Conservation (phyloP, 1,140 invertebrate genomes). For the Proctacanthus coquilletti region DNA sequence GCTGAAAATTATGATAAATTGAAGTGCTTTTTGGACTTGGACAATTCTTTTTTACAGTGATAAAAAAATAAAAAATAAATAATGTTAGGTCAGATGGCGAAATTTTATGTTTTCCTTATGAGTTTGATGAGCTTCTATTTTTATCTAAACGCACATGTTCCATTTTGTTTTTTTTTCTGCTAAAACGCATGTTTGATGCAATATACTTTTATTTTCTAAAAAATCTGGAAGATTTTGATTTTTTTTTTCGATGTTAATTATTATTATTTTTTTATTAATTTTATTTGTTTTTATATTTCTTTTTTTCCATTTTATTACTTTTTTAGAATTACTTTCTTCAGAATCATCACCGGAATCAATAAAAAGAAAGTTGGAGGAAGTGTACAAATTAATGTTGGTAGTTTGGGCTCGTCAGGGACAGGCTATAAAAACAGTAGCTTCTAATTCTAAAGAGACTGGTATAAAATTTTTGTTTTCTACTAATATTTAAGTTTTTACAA, state of each 20-base stretch:
- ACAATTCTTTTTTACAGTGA: no score
- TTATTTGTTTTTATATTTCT: background rate
- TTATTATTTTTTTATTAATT: background rate
- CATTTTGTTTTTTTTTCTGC: no score
- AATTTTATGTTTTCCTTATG: no score
- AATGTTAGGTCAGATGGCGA: no score
- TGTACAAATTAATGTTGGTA: slow-evolving; percentile 61
- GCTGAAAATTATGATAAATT: no score
- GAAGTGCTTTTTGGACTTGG: no score
- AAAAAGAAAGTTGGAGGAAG: slow-evolving; percentile 52
- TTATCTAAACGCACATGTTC: no score
- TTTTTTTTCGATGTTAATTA: background rate
- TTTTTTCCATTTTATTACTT: no score
- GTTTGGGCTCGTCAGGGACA: slow-evolving; percentile 63
- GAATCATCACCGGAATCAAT: slow-evolving; percentile 37
- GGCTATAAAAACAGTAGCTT: slow-evolving; percentile 42
- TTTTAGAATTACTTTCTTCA: slow-evolving; percentile 22
- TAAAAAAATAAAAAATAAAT: no score
- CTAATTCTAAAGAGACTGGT: slow-evolving; percentile 41
- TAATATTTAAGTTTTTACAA: slow-evolving; percentile 1
- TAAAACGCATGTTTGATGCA: no score
- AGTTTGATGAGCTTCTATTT: no score
- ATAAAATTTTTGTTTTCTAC: slow-evolving; percentile 20
- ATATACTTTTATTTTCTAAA: background rate
- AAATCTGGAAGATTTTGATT: no score